These are phyloP conservation scores for Drosophila willistoni DNA, from an alignment of 1,140 invertebrate genomes.

Conservation along the genomic window DNA sequence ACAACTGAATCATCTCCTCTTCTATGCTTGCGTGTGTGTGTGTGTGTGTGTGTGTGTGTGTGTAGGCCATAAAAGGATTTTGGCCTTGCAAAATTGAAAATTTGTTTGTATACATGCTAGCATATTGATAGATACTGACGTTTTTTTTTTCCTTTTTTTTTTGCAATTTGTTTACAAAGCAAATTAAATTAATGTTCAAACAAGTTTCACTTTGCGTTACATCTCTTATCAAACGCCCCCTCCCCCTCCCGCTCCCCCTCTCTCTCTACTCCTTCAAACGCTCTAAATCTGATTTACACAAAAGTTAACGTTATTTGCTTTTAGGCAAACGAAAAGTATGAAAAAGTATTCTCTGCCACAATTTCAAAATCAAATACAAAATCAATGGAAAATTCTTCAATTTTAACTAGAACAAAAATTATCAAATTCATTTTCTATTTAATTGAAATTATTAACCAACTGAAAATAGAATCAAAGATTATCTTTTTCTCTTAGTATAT, in stretches of 20 bases:
- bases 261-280: constrained; percentile 1
- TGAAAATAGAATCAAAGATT: no score
- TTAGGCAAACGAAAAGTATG: not conserved
- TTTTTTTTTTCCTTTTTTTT: constrained; percentile 18
- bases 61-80: constrained; percentile 21
- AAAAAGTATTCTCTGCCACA: not conserved
- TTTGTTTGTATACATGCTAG: constrained; percentile 17
- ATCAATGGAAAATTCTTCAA: no score
- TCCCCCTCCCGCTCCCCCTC: no score
- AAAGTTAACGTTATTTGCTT: constrained; percentile 4
- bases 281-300: not conserved
- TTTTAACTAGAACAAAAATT: no score
- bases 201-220: constrained; percentile 4
- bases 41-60: not conserved
- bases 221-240: not conserved
- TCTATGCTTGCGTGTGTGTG: not conserved
- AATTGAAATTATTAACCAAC: no score
- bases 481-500: no score
- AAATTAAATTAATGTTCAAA: constrained; percentile 21
- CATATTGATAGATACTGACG: constrained; percentile 38
- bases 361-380: not conserved
- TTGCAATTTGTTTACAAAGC: constrained; percentile 26
- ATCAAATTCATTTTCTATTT: no score
- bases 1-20: constrained; percentile 4
- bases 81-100: constrained; percentile 29